Evolutionary conservation across 2,888 invertebrate species (phyloP), one percentile per base, ranked within the genome.

Genomic region (Hirtodrosophila trivittata): DNA sequence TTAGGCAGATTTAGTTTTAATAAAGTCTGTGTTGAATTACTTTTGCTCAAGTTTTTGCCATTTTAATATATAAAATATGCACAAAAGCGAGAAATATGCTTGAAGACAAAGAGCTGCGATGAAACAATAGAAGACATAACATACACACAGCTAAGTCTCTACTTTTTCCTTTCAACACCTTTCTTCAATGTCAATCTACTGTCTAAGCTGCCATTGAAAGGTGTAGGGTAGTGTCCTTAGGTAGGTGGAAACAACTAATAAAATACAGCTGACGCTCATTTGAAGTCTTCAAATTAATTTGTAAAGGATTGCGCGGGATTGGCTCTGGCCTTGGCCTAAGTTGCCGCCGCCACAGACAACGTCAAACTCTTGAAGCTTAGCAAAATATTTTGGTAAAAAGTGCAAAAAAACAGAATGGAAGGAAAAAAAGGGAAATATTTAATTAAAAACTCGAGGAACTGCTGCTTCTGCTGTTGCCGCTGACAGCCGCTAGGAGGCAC

Each of bases 191-290:
- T 65, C 75, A 62, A 72, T 72, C 35, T 28, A 56, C n/a, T n/a
- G n/a, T n/a, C 52, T 50, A 41, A 16, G 37, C 13, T 55, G 33
- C 16, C 35, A 50, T 42, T 54, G 45, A 49, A 35, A 38, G 52
- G 16, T 16, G 25, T 39, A 58, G 51, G 2, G 18, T 35, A 26
- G 18, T 33, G 16, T 26, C 14, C 47, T 38, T 42, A 75, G 56
- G 69, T 80, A 80, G 56, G 74, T 83, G 72, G 66, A 75, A 73
- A 71, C 64, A 49, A 45, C 56, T 82, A 74, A 84, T 84, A 81
- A 75, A 73, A 73, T 64, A 42, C 76, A 81, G 73, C 85, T 77
- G 80, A 58, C 75, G 78, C 55, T 56, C 63, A 47, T 58, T 72
- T 81, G 7, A 28, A 28, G n/a, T 28, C n/a, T 7, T 1, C 52